phyloP scores from a whole-genome alignment of 2,797 vertebrate species.

The Lithobates pipiens region DNA sequence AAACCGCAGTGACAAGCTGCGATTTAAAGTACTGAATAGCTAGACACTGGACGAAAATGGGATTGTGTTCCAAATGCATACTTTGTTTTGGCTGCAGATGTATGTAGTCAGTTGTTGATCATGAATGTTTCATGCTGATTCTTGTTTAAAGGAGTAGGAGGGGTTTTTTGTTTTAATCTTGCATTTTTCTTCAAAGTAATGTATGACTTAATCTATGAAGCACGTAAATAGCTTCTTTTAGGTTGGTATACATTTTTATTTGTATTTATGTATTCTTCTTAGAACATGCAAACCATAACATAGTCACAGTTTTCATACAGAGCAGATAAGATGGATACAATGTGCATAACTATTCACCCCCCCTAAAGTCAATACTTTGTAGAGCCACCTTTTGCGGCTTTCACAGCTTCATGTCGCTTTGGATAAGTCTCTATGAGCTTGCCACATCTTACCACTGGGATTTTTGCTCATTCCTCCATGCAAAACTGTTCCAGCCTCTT shows the following conservation, averaged over 20 bases:
- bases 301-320: background rate
- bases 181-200: slow-evolving; percentile 2
- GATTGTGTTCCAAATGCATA: background rate
- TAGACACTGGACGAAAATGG: background rate
- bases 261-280: background rate
- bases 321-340: too few species aligned
- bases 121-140: slow-evolving; percentile 8
- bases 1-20: slow-evolving; percentile 34
- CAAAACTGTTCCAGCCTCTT: too few species aligned
- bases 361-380: too few species aligned
- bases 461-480: too few species aligned
- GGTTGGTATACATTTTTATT: background rate
- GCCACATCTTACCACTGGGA: too few species aligned
- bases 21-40: slow-evolving; percentile 15
- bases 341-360: too few species aligned
- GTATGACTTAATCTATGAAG: slow-evolving; percentile 18
- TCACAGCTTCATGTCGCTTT: too few species aligned
- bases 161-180: background rate
- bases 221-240: background rate
- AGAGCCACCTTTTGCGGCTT: too few species aligned
- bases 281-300: background rate
- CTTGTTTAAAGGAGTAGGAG: background rate
- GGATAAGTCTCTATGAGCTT: too few species aligned
- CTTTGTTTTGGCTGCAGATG: background rate
- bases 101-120: slow-evolving; percentile 1